A percentile compares a stretch with the other conserved stretches of the same genome.
Evolutionary conservation across 2,113 vertebrate genomes (phyloP).

Genomic region (Barbus barbus): DNA sequence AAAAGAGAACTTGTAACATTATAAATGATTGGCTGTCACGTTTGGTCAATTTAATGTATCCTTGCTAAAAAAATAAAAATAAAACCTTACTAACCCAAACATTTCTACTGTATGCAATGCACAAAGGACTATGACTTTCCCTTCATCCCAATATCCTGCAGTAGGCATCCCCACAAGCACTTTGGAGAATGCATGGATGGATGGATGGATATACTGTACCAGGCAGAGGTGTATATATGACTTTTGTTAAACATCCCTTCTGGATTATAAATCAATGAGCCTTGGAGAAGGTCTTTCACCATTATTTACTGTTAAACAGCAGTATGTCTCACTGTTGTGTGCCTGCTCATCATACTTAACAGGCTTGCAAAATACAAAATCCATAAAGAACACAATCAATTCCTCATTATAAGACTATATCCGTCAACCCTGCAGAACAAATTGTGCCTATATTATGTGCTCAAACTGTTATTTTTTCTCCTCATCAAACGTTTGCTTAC

Average conservation of each 20-base stretch:
- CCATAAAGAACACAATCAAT: constrained; percentile 20
- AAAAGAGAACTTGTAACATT: neutral
- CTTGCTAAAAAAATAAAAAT: neutral
- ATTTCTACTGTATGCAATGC: neutral
- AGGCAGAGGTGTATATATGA: neutral
- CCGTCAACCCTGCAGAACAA: neutral
- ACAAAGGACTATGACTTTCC: neutral
- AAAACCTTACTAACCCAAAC: neutral
- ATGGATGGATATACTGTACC: neutral
- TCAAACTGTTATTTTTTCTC: neutral
- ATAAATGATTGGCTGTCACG: neutral
- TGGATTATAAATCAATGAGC: constrained; percentile 8
- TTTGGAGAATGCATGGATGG: neutral
- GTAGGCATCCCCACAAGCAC: neutral
- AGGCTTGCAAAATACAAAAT: neutral
- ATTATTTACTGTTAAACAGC: neutral
- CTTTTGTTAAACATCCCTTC: neutral
- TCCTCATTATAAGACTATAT: neutral
- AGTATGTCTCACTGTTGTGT: neutral
- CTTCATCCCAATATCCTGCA: neutral
- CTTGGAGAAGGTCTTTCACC: neutral
- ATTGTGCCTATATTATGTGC: neutral
- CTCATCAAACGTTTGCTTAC: neutral
- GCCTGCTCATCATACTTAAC: neutral
- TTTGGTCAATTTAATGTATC: neutral